A percentile compares a stretch with the other conserved stretches of the same genome.
Evolutionary conservation across 2,888 invertebrate genomes (phyloP).

Genomic region (Phoenoteleia sp.): DNA sequence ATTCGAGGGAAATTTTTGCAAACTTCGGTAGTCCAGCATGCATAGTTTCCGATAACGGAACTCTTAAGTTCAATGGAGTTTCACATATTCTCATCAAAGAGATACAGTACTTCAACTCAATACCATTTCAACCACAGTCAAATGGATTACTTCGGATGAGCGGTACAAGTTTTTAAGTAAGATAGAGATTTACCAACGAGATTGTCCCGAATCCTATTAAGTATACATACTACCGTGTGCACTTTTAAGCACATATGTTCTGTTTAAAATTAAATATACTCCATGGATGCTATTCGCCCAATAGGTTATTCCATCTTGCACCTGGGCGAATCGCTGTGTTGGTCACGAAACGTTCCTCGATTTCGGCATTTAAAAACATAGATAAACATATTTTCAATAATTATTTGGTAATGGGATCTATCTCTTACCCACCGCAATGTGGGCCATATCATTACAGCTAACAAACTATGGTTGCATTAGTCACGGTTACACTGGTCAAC

Average conservation of each 20-base stretch:
- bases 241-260: background rate
- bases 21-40: background rate
- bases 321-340: too few species aligned
- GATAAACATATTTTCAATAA: too few species aligned
- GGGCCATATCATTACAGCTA: too few species aligned
- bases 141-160: background rate
- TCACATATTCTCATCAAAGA: background rate
- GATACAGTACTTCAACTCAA: slow-evolving; percentile 6
- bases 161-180: background rate
- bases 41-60: slow-evolving; percentile 17
- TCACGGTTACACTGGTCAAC: too few species aligned
- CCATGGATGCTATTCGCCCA: background rate
- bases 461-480: too few species aligned
- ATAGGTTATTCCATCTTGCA: too few species aligned
- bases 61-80: background rate
- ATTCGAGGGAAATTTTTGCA: slow-evolving; percentile 2
- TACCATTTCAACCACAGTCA: slow-evolving; percentile 8
- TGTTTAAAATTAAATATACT: background rate
- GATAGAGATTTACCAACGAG: background rate
- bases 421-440: too few species aligned
- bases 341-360: too few species aligned
- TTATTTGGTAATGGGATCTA: too few species aligned
- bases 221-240: background rate
- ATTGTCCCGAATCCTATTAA: background rate
- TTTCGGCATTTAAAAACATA: too few species aligned